phyloP scores from a whole-genome alignment of 2,888 invertebrate species.

The Meghimatium bilineatum region DNA sequence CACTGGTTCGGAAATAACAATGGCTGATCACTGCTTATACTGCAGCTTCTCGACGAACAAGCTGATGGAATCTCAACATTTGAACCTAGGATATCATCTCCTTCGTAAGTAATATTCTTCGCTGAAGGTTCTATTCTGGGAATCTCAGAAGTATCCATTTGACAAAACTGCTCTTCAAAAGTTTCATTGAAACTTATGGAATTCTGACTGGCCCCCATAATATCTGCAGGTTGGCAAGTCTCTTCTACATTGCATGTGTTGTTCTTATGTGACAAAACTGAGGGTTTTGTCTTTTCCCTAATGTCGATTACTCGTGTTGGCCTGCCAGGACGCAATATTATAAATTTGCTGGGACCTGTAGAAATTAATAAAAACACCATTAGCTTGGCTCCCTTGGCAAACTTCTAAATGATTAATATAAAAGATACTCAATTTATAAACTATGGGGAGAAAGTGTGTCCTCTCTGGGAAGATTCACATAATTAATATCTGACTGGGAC shows the following conservation, averaged over 20 bases:
- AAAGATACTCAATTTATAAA: too few relatives aligned
- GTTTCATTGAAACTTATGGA: not conserved
- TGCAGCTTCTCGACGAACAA: constrained; percentile 20
- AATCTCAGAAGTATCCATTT: not conserved
- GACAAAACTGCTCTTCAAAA: not conserved
- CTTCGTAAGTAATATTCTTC: not conserved
- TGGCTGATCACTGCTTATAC: constrained; percentile 40
- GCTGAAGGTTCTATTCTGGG: not conserved
- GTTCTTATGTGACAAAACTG: not conserved
- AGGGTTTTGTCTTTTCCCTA: constrained; percentile 1
- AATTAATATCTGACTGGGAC: too few relatives aligned
- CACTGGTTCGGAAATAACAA: constrained; percentile 12
- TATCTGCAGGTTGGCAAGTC: not conserved
- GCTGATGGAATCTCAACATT: not conserved
- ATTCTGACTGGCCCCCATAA: not conserved
- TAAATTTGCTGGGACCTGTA: constrained; percentile 44
- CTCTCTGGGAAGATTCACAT: too few relatives aligned
- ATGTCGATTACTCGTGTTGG: constrained; percentile 46
- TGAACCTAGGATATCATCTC: not conserved
- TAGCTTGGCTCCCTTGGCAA: not conserved
- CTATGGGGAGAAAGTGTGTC: too few relatives aligned
- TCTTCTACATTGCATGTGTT: not conserved
- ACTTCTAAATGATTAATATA: too few relatives aligned
- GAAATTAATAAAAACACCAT: not conserved
- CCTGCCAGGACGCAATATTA: constrained; percentile 42